Base-by-base conservation (phyloP, 1,140 invertebrate genomes). In the Drosophila biarmipes region DNA sequence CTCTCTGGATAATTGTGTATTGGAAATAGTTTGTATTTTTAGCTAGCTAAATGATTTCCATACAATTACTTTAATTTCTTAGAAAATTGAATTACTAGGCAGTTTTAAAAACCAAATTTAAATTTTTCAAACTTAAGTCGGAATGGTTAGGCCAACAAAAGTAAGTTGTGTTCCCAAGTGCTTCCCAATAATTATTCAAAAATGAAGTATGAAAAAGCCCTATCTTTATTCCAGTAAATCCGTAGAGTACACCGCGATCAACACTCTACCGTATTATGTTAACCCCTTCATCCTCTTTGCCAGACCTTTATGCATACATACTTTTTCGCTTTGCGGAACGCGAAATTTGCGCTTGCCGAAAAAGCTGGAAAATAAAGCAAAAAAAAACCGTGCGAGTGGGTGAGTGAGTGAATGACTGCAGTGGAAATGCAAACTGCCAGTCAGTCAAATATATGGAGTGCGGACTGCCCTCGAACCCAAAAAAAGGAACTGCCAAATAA, bases 331-430 rank as follows among this genome's bases (percentile, higher is more conserved):
- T 67, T 66, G 77, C 59, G 53, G 59, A 77, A 77, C 77, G 67
- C 63, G 55, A 84, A 84, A 80, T 80, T 84, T 73, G 62, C 55
- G 54, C 51, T 62, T 69, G 43, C 67, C 72, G 38, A 78, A 80
- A 85, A 31, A 35, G 14, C 4, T 1, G 29, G 5, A 10, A 42
- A 73, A 73, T 40, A 62, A 35, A 12, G 24, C 35, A n/a, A 53
- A 52, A 73, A 38, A 72, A 73, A 52, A 53, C 58, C 40, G 76
- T 74, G 59, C 67, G 63, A 78, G 79, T 71, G 59, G 66, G 63
- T 81, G 79, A 81, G 66, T 86, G 81, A 87, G 73, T 86, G 81
- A 85, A 85, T 86, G 81, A 87, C 81, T 85, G 82, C 81, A 85
- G 81, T 81, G 73, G 43, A 81, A 80, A 69, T 86, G 82, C 81